These are phyloP conservation scores for Zaprionus lachaisei DNA, from an alignment of 1,140 invertebrate species.

Conservation along the genomic window DNA sequence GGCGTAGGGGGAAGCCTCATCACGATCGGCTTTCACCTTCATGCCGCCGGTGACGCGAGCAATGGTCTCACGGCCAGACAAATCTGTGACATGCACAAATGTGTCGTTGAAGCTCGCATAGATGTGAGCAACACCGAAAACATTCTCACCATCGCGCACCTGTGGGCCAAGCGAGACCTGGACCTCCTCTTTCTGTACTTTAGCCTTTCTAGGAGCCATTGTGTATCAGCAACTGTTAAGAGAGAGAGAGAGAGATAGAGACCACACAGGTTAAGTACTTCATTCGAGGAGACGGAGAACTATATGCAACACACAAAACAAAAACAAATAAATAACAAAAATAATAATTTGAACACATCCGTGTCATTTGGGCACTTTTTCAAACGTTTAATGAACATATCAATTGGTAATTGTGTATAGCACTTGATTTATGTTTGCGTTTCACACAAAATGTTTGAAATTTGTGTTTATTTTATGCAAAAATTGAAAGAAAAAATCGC, in stretches of 20 bases:
- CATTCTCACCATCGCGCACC: slow-evolving; percentile 97
- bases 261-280: slow-evolving; percentile 9
- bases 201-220: slow-evolving; percentile 99
- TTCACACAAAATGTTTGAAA: slow-evolving; percentile 1
- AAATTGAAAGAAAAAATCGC: slow-evolving; percentile 40
- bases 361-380: slow-evolving; percentile 11
- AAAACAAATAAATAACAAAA: slow-evolving; percentile 58
- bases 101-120: slow-evolving; percentile 99
- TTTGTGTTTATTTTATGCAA: slow-evolving; percentile 29
- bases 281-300: slow-evolving; percentile 13
- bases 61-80: slow-evolving; percentile 99
- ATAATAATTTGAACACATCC: slow-evolving; percentile 47
- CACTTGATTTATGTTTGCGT: slow-evolving; percentile 28
- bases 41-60: slow-evolving; percentile 99
- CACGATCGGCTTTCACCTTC: slow-evolving; percentile 99
- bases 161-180: slow-evolving; percentile 98
- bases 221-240: slow-evolving; percentile 66
- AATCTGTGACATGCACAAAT: slow-evolving; percentile 99
- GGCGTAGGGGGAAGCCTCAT: slow-evolving; percentile 99
- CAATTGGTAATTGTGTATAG: not conserved
- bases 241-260: slow-evolving; percentile 5
- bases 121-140: slow-evolving; percentile 99
- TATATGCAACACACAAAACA: slow-evolving; percentile 27
- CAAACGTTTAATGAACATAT: not conserved
- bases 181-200: slow-evolving; percentile 97